Evolutionary conservation across 1,140 invertebrate species (phyloP), one percentile per base, ranked within the genome.

Genomic region (Pseudomyrmex pallidus): DNA sequence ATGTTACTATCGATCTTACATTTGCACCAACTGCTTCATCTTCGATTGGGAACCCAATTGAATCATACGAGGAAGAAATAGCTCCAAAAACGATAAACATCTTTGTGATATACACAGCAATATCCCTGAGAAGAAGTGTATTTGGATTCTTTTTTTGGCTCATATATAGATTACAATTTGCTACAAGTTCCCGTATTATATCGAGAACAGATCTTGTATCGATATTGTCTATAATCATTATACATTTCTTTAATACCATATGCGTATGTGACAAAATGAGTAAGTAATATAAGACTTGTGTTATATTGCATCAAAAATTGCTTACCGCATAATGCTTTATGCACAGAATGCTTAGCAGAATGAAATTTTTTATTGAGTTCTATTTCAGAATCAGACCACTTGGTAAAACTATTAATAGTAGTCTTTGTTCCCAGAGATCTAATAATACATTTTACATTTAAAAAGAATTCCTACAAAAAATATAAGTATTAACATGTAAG

Each of bases 51-150:
- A 98, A 98, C 0, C 98, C 98, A 90, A 99, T 97, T 35, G 94
- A 94, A 48, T 97, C 96, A 48, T 96, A 94, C 0, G 96, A 95
- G 0, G 95, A 95, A 15, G 95, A 92, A 85, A 99, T 97, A 0
- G 96, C 96, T 12, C 99, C 99, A 95, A 99, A 99, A 54, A 99
- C 96, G 87, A 96, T 96, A 62, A 99, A 95, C 2, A 99, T 95
- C 90, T 97, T 95, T 0, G 98, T 99, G 44, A 99, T 96, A 92
- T 99, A 99, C 48, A 95, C 92, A 17, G 96, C 96, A 61, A 97
- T 95, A 84, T 96, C 95, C 44, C 95, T 94, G 4, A 98, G 94
- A 25, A 98, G 90, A 4, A 96, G 92, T 8, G 94, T 93, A 92
- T 95, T 95, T 1, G 95, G 94, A 50, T 91, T 87, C 90, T 96